These are phyloP conservation scores for Lepidocyrtoides sp. DNA, from an alignment of 2,888 invertebrate species.

Conservation along the genomic window DNA sequence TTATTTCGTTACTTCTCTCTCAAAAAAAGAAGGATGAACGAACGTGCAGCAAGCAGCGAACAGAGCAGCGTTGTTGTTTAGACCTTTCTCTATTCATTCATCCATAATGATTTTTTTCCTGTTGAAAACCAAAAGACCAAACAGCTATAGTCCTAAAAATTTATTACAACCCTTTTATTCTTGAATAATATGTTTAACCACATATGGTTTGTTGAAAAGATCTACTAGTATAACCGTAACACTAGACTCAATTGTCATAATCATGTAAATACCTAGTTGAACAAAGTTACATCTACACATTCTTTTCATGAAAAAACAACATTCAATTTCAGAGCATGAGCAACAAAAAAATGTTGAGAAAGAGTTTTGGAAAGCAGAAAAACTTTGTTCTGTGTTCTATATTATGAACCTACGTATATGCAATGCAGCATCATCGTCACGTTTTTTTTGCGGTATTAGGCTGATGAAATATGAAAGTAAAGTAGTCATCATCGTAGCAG, in stretches of 20 bases:
- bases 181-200: conserved; percentile 61
- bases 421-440: background rate
- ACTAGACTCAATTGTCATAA: conserved; percentile 53
- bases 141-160: conserved; percentile 46
- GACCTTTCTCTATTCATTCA: conserved; percentile 31
- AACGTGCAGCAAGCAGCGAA: background rate
- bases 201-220: conserved; percentile 58
- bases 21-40: background rate
- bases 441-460: too few relatives aligned
- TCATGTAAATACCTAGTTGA: conserved; percentile 2
- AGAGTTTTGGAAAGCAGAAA: background rate
- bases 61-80: background rate
- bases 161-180: conserved; percentile 42
- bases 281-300: background rate
- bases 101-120: conserved; percentile 29
- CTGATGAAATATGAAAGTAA: too few relatives aligned
- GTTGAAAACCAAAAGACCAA: conserved; percentile 30
- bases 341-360: background rate
- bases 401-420: too few relatives aligned
- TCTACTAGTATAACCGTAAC: conserved; percentile 35
- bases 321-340: conserved; percentile 28
- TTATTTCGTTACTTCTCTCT: conserved; percentile 12
- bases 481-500: background rate
- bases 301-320: conserved; percentile 4
- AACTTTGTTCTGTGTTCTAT: too few relatives aligned